Evolutionary conservation across 2,888 invertebrate genomes (phyloP), one percentile per base, ranked within the genome.

Genomic region (Gibbula magus): DNA sequence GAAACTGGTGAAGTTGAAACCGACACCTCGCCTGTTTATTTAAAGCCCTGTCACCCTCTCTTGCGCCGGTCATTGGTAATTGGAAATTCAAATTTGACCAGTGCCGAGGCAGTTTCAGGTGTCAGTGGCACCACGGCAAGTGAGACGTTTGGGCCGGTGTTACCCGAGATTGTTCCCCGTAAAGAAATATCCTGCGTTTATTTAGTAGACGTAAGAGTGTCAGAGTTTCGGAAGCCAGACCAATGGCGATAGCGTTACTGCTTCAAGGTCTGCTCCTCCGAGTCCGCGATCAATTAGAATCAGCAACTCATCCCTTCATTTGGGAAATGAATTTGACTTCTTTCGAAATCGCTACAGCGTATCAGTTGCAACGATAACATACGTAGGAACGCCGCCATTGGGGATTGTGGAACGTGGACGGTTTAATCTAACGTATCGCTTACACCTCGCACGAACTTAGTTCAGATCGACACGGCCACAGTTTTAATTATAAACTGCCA

Each of bases 31-130:
- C 25, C 29, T 75, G 75, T 75, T 75, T 52, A 75, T 53, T 75
- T 75, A 75, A 75, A 75, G 18, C 75, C 29, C 25, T 75, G 75
- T 54, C 75, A 75, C 35, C 54, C 75, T 53, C 25, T 75, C 53
- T 75, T 75, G 25, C 29, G 35, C 75, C 75, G 75, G 75, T 54
- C 52, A 75, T 32, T 54, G 35, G 54, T 75, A 75, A 75, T 75
- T 75, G 75, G 75, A 75, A 75, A 75, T 75, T 75, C 54, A 75
- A 75, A 75, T 75, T 75, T 75, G 54, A 75, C 70, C 70, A 70
- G 35, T 10, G 70, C 39, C 35, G 35, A 35, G 29, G 10, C 39
- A n/a, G 70, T 39, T 35, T 70, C 70, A n/a, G 70, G 39, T 70
- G 70, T 70, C 70, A 32, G 35, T 35, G 70, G 32, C 70, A 70